A percentile compares a stretch with the other conserved stretches of the same genome.
phyloP scores from a whole-genome alignment of 2,797 vertebrate genomes.

The Myotis vivesi region DNA sequence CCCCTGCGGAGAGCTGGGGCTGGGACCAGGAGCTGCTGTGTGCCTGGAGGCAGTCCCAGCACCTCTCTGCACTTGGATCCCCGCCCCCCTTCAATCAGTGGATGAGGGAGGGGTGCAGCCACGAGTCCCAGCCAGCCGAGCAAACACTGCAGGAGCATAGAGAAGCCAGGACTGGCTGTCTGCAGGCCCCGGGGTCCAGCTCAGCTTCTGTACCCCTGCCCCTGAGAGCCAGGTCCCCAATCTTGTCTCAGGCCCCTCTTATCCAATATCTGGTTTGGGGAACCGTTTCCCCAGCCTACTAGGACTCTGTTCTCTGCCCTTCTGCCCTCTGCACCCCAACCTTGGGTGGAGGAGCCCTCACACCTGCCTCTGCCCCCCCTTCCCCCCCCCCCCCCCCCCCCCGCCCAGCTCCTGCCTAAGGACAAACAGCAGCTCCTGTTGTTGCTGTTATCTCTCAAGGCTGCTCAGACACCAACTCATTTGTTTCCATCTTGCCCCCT shows the following conservation, averaged over 20 bases:
- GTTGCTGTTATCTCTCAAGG: neutral
- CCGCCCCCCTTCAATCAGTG: no score
- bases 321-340: neutral
- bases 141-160: fast-evolving
- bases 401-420: neutral
- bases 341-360: no score
- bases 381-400: neutral
- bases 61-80: neutral
- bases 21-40: neutral
- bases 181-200: neutral
- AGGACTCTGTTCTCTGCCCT: neutral
- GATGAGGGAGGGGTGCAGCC: neutral
- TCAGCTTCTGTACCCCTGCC: neutral
- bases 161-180: neutral
- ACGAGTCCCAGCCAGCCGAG: neutral
- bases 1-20: neutral
- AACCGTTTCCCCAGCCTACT: neutral
- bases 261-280: neutral
- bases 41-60: neutral
- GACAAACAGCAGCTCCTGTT: neutral
- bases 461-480: slow-evolving; percentile 66
- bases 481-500: slow-evolving; percentile 62
- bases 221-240: neutral
- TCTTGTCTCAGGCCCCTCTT: neutral
- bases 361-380: neutral